Conservation (phyloP, 2,113 vertebrate species). For the Cromileptes altivelis region DNA sequence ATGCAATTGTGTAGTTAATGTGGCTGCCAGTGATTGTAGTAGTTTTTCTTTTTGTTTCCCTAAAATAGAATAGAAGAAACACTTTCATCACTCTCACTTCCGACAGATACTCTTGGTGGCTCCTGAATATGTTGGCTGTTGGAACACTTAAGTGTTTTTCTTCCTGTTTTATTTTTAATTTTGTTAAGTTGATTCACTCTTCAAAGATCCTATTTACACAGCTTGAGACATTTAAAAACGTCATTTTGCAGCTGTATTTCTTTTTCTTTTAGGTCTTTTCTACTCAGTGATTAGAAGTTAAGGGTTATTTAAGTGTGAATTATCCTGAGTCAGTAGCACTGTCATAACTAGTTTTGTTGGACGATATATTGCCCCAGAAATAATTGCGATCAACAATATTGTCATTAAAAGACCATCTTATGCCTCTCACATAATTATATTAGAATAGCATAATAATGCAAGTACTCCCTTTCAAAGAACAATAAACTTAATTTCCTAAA, state of each 20-base stretch:
- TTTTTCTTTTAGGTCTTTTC: neutral
- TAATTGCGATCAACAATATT: too few species aligned
- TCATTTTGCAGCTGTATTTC: too few species aligned
- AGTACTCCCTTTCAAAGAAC: too few species aligned
- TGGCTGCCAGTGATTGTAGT: neutral
- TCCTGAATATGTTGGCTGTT: neutral
- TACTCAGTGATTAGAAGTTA: neutral
- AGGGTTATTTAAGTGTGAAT: neutral
- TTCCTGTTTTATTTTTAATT: neutral
- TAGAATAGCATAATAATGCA: too few species aligned
- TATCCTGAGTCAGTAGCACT: too few species aligned
- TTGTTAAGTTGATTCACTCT: neutral
- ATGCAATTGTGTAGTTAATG: neutral
- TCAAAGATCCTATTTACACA: neutral
- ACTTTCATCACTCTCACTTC: neutral
- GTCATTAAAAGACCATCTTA: too few species aligned
- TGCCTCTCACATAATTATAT: too few species aligned
- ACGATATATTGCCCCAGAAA: too few species aligned
- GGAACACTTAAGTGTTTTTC: neutral
- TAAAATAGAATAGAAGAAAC: neutral
- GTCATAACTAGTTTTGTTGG: too few species aligned
- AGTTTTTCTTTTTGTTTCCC: neutral
- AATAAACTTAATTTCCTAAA: too few species aligned
- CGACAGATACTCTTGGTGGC: neutral
- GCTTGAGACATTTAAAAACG: neutral